Evolutionary conservation across 2,113 vertebrate species (phyloP).

Genomic region (Mobula birostris): DNA sequence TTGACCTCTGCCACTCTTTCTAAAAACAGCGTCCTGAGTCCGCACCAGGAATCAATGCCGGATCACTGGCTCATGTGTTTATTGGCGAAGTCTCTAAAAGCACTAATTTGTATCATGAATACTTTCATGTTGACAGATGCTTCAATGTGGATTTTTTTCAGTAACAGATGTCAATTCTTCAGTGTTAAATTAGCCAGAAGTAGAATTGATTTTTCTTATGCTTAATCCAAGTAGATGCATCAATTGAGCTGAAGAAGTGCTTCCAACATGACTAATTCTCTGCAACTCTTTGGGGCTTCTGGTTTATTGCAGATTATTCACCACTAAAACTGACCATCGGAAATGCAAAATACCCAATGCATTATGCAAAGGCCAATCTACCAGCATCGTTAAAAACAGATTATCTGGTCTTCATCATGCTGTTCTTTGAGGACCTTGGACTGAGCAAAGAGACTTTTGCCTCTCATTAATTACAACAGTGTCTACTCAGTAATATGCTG

Average conservation of each 20-base stretch:
- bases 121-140: neutral
- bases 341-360: neutral
- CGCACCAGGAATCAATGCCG: neutral
- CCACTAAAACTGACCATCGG: neutral
- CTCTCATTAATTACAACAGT: neutral
- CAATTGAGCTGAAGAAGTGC: neutral
- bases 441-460: neutral
- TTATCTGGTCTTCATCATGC: conserved; percentile 6
- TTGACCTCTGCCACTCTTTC: neutral
- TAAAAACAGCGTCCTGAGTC: neutral
- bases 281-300: neutral
- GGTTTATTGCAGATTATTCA: conserved; percentile 10
- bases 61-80: neutral
- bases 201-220: neutral
- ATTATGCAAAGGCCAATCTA: neutral
- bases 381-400: conserved; percentile 5
- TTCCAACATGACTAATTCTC: neutral
- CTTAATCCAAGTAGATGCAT: neutral
- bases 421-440: neutral
- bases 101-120: neutral
- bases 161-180: neutral
- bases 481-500: neutral
- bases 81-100: neutral
- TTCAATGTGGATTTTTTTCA: neutral
- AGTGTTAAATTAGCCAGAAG: neutral